These are phyloP conservation scores for Callinectes sapidus DNA, from an alignment of 2,888 invertebrate species.

Conservation along the genomic window DNA sequence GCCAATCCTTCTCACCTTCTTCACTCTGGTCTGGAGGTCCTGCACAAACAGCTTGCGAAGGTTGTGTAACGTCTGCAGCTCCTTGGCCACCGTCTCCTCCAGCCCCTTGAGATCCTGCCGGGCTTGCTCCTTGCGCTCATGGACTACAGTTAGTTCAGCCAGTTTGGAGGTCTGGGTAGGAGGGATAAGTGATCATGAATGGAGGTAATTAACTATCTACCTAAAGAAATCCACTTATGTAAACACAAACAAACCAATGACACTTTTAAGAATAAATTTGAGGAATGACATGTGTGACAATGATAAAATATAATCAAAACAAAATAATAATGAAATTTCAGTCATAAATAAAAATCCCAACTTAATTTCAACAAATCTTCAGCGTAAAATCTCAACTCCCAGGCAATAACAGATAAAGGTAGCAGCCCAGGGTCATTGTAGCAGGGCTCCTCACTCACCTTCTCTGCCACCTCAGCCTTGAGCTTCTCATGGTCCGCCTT, in stretches of 20 bases:
- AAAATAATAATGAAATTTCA: background rate
- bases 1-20: constrained; percentile 77
- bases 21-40: constrained; percentile 89
- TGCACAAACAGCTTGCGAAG: constrained; percentile 98
- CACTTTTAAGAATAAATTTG: background rate
- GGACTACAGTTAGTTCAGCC: constrained; percentile 93
- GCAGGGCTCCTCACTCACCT: constrained; percentile 75
- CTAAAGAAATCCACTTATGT: background rate
- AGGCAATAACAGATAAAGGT: background rate
- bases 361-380: background rate
- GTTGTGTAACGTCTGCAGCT: constrained; percentile 98
- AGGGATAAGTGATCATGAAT: background rate
- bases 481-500: constrained; percentile 96
- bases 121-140: constrained; percentile 97
- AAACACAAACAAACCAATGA: background rate
- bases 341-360: background rate
- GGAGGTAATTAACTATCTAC: background rate
- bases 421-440: background rate
- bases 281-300: background rate
- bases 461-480: constrained; percentile 95
- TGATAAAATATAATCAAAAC: background rate
- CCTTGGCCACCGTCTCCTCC: constrained; percentile 97
- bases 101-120: constrained; percentile 85
- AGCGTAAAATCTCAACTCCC: background rate
- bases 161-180: constrained; percentile 77